Evolutionary conservation across 2,888 invertebrate species (phyloP).

Genomic region (Drosophila atripex): DNA sequence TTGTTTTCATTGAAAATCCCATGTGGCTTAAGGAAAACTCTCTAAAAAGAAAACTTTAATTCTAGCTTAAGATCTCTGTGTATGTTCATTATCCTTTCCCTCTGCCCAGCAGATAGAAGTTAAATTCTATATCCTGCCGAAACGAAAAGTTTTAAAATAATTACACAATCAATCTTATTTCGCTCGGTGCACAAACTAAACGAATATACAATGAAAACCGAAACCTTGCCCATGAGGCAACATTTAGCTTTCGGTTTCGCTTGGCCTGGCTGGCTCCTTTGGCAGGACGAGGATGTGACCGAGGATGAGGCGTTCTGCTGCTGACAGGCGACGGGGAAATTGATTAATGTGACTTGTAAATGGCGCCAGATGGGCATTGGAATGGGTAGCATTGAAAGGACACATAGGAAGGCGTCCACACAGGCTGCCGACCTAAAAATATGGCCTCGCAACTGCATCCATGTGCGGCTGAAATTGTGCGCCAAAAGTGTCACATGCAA

Average conservation of each 20-base stretch:
- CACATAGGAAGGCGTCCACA: neutral
- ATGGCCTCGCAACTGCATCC: conserved; percentile 43
- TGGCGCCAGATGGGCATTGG: conserved; percentile 61
- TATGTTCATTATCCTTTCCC: neutral
- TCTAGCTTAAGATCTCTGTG: neutral
- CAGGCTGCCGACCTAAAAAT: conserved; percentile 33
- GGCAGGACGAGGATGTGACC: conserved; percentile 6
- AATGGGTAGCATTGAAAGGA: neutral
- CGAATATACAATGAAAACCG: conserved; percentile 25
- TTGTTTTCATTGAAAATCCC: too few species aligned
- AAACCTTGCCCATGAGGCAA: conserved; percentile 46
- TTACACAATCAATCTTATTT: neutral
- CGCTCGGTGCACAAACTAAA: conserved; percentile 8
- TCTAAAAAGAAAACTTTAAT: too few species aligned
- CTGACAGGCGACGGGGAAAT: conserved; percentile 64
- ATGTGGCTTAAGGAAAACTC: too few species aligned
- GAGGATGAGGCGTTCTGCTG: conserved; percentile 40
- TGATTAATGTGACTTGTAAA: conserved; percentile 75
- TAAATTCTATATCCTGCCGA: neutral
- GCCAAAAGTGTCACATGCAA: conserved; percentile 66
- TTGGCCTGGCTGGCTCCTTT: conserved; percentile 50
- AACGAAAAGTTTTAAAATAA: neutral
- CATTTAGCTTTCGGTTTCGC: conserved; percentile 69
- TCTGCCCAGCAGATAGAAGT: neutral
- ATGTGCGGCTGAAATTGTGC: conserved; percentile 70